These are phyloP conservation scores for Sterna hirundo DNA, from an alignment of 2,113 vertebrate species.

Conservation along the genomic window DNA sequence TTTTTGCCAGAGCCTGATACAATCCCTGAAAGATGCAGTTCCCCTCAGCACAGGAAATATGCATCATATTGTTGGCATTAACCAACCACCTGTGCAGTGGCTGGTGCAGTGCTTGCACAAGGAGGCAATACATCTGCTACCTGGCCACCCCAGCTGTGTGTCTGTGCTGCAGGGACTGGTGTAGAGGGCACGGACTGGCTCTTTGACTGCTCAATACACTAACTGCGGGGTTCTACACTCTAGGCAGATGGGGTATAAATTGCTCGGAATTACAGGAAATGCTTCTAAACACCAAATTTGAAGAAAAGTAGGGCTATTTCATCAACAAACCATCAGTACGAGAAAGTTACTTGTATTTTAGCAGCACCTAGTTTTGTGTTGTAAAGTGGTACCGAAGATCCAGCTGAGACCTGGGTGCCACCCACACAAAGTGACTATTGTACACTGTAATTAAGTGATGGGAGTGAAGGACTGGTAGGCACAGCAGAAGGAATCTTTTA, in stretches of 20 bases:
- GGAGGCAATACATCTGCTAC: not conserved
- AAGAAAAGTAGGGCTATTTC: not conserved
- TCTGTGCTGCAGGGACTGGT: not conserved
- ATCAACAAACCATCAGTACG: not conserved
- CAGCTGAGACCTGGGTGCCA: not conserved
- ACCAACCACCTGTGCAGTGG: not conserved
- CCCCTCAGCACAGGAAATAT: not conserved
- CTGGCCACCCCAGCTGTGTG: fast-evolving
- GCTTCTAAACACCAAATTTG: not conserved
- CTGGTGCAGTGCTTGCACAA: not conserved
- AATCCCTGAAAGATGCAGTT: constrained; percentile 38
- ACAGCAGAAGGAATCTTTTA: not conserved
- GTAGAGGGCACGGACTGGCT: not conserved
- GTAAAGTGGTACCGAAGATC: not conserved
- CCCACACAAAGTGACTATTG: not conserved
- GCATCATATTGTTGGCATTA: not conserved
- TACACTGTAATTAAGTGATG: not conserved
- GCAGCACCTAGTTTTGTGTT: not conserved
- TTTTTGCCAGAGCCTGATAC: constrained; percentile 44
- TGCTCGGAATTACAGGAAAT: not conserved
- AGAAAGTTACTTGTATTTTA: not conserved
- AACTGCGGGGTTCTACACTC: not conserved
- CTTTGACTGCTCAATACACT: not conserved
- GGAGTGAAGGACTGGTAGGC: not conserved
- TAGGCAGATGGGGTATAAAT: not conserved